Conservation (phyloP, 1,140 invertebrate genomes). For the Camponotus floridanus region DNA sequence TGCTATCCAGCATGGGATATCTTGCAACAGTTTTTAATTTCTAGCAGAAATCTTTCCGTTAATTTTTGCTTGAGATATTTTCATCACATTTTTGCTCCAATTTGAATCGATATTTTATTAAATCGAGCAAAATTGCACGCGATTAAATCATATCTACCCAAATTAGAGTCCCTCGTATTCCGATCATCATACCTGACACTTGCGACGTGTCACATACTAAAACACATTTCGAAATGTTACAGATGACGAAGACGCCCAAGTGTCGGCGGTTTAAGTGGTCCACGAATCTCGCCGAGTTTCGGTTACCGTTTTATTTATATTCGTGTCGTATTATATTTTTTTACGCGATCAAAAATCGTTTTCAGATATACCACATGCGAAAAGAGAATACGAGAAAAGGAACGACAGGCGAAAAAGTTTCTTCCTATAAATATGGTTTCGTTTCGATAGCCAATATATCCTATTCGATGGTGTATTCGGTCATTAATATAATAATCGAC, state of each 20-base stretch:
- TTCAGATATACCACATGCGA: background rate
- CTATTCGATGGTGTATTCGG: background rate
- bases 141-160: background rate
- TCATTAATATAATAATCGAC: background rate
- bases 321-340: background rate
- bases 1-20: background rate
- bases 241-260: conserved; percentile 90
- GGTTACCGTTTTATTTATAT: conserved; percentile 41
- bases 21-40: conserved; percentile 9
- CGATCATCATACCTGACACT: background rate
- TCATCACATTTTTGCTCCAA: background rate
- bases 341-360: conserved; percentile 27
- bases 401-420: background rate
- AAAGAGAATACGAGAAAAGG: background rate
- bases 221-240: conserved; percentile 77
- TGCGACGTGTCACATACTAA: conserved; percentile 31
- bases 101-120: background rate
- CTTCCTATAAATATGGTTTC: background rate
- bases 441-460: background rate
- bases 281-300: conserved; percentile 59
- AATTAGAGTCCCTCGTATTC: conserved; percentile 40
- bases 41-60: background rate
- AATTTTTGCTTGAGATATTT: background rate
- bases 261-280: conserved; percentile 87
- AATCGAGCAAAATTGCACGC: background rate